phyloP scores from a whole-genome alignment of 2,113 vertebrate genomes.

The Leucoraja erinaceus region DNA sequence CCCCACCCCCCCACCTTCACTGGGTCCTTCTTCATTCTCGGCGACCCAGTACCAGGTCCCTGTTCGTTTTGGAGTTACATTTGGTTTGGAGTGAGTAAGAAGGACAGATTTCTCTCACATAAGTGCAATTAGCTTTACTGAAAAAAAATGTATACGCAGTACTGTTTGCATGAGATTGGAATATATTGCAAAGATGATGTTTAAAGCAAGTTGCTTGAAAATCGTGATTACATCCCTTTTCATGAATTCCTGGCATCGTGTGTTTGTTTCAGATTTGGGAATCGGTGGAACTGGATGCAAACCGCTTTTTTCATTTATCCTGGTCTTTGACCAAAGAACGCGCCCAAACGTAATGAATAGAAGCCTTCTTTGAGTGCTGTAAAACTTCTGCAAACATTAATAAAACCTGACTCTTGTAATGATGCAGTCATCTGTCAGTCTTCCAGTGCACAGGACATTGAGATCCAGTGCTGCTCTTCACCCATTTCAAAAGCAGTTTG shows the following conservation, averaged over 20 bases:
- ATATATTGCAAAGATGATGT: neutral
- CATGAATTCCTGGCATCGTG: neutral
- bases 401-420: neutral
- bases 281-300: neutral
- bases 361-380: neutral
- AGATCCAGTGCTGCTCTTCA: neutral
- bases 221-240: neutral
- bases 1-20: too few species aligned
- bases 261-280: constrained; percentile 9
- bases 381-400: neutral
- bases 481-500: neutral
- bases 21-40: too few species aligned
- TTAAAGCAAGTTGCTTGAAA: neutral
- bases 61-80: too few species aligned
- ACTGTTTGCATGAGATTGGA: neutral
- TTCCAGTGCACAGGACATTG: neutral
- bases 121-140: too few species aligned
- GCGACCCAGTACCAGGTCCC: too few species aligned
- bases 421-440: neutral
- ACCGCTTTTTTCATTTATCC: constrained; percentile 5
- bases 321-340: neutral
- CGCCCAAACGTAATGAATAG: neutral
- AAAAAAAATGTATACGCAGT: neutral
- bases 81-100: too few species aligned
- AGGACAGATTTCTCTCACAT: too few species aligned